These are phyloP conservation scores for Larimichthys polyactis DNA, from an alignment of 2,113 vertebrate genomes.

Conservation along the genomic window DNA sequence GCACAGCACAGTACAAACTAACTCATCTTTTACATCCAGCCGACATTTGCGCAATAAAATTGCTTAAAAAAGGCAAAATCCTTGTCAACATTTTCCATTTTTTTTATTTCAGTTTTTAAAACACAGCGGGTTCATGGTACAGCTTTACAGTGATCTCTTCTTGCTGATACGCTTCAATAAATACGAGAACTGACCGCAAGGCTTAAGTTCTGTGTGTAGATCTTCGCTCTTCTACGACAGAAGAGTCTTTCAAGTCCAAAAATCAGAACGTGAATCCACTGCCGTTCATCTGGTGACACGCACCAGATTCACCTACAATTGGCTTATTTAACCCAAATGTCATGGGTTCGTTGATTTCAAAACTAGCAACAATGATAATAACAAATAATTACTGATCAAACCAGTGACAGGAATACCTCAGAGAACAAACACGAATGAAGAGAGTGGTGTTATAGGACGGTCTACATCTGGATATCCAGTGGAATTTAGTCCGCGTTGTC, in stretches of 20 bases:
- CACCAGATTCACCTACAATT: slow-evolving; percentile 2
- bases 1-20: not conserved
- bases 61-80: slow-evolving; percentile 34
- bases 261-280: slow-evolving; percentile 11
- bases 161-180: slow-evolving; percentile 56
- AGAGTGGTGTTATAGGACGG: slow-evolving; percentile 3
- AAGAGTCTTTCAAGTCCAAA: slow-evolving; percentile 56
- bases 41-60: slow-evolving; percentile 60
- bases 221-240: slow-evolving; percentile 11
- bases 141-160: slow-evolving; percentile 41
- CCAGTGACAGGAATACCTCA: slow-evolving; percentile 34
- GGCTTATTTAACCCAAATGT: slow-evolving; percentile 30
- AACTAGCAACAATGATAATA: slow-evolving; percentile 23
- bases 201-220: slow-evolving; percentile 18
- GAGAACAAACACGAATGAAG: slow-evolving; percentile 33
- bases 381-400: slow-evolving; percentile 16
- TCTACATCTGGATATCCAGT: slow-evolving; percentile 26
- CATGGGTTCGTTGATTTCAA: slow-evolving; percentile 28
- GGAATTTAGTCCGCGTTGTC: slow-evolving; percentile 41
- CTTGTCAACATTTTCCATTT: slow-evolving; percentile 8
- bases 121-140: slow-evolving; percentile 25
- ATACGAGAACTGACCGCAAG: slow-evolving; percentile 56
- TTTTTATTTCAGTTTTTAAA: slow-evolving; percentile 45
- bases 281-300: slow-evolving; percentile 3
- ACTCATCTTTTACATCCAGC: slow-evolving; percentile 21